phyloP scores from a whole-genome alignment of 2,113 vertebrate genomes.

The Elachura formosa region DNA sequence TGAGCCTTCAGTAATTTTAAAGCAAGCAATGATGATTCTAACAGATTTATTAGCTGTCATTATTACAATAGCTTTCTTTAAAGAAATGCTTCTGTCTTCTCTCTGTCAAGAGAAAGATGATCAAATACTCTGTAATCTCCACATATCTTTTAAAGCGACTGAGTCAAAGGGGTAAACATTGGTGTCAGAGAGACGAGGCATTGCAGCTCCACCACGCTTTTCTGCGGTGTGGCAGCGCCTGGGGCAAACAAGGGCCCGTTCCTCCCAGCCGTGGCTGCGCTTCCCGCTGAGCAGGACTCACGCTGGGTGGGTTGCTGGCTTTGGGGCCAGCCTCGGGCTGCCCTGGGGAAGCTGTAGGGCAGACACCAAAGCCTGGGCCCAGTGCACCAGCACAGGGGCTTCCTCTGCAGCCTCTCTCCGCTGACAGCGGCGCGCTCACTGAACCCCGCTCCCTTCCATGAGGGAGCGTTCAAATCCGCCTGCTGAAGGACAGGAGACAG shows the following conservation, averaged over 20 bases:
- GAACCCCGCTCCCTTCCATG: rapidly evolving
- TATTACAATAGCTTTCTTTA: background rate
- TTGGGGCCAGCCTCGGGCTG: background rate
- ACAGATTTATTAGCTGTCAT: background rate
- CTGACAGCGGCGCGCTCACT: background rate
- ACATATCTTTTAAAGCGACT: background rate
- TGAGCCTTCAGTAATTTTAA: background rate
- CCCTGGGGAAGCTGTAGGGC: rapidly evolving
- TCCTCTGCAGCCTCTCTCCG: too few relatives aligned
- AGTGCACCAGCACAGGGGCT: background rate
- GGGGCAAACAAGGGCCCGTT: background rate
- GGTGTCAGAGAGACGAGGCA: background rate
- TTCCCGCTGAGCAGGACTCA: background rate
- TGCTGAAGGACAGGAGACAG: background rate
- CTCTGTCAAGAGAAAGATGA: background rate
- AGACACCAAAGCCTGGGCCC: background rate
- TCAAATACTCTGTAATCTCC: background rate
- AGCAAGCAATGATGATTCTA: background rate
- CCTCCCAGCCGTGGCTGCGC: background rate
- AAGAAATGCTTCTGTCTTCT: background rate
- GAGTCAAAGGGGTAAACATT: background rate
- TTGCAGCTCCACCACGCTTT: background rate
- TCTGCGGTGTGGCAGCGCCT: background rate
- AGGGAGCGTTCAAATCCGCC: background rate
- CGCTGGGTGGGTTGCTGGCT: background rate